Percentiles rank a stretch among this genome's conserved stretches.
Evolutionary conservation across 2,888 invertebrate genomes (phyloP).

Genomic region (Anarsia innoxiella): DNA sequence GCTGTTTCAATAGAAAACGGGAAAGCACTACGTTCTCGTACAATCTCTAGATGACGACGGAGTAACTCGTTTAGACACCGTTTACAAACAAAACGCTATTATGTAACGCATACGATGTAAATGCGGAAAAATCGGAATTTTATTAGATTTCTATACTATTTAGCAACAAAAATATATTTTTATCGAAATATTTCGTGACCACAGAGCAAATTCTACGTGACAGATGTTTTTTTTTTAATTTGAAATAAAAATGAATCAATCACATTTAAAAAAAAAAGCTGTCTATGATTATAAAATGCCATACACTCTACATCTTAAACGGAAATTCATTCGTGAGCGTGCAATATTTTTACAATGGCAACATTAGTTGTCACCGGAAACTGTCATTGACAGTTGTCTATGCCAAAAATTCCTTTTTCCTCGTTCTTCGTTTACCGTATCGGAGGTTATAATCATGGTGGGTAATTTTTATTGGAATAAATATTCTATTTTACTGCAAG

Average conservation of each 20-base stretch:
- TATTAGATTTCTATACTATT: slow-evolving; percentile 40
- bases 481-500: too few relatives aligned
- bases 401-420: slow-evolving; percentile 51
- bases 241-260: too few relatives aligned
- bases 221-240: slow-evolving; percentile 24
- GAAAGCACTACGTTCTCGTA: slow-evolving; percentile 38
- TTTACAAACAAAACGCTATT: slow-evolving; percentile 35
- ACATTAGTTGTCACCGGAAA: slow-evolving; percentile 13
- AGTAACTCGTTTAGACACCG: slow-evolving; percentile 41
- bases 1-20: slow-evolving; percentile 42
- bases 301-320: too few relatives aligned
- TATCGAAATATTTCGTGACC: slow-evolving; percentile 29
- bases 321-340: neutral
- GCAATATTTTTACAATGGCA: slow-evolving; percentile 16
- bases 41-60: slow-evolving; percentile 60
- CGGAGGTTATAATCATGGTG: slow-evolving; percentile 74
- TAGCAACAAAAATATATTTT: slow-evolving; percentile 53
- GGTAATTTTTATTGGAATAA: slow-evolving; percentile 52
- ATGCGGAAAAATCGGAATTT: slow-evolving; percentile 46
- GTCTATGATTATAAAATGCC: too few relatives aligned
- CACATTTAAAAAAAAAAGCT: too few relatives aligned
- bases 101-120: slow-evolving; percentile 30
- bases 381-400: slow-evolving; percentile 36
- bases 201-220: slow-evolving; percentile 43
- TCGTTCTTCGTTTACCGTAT: slow-evolving; percentile 60